Evolutionary conservation across 2,797 vertebrate genomes (phyloP), one percentile per base, ranked within the genome.

Genomic region (Melanotaenia maccullochi): DNA sequence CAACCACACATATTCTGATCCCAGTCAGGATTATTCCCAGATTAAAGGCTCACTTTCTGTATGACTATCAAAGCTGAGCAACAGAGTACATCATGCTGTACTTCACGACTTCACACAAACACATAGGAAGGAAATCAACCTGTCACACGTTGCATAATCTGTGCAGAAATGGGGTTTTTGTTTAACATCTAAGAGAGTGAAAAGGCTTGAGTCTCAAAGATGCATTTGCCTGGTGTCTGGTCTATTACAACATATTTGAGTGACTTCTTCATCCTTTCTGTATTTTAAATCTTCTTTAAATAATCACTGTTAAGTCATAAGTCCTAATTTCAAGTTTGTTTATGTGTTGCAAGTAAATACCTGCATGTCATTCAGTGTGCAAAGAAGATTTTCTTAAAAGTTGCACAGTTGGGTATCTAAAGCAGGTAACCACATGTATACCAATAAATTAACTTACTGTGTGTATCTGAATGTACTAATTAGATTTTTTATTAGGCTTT

Each of bases 211-310:
- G 62, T 81, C 77, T 84, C 71, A 73, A 60, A 78, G 76, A 78
- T 81, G 60, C 72, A 22, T 66, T 81, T 72, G 51, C 78, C 87
- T 75, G 62, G 42, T 71, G 71, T 82, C 75, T 80, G 72, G 60
- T 87, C 83, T 86, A 75, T 78, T 36, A 73, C 40, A 40, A 65
- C 47, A 65, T 57, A 60, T 84, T 70, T 85, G 81, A 88, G 71
- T 85, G 87, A 83, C 89, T 69, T 67, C 52, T 87, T 90, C 84
- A 89, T 89, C 89, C 85, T 74, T 68, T 56, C 79, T 54, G 63
- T 60, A 68, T 73, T 87, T 88, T 76, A 84, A 89, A 90, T 88
- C 85, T 86, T 75, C 78, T 85, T 91, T 83, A 73, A 89, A 69
- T 85, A 87, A 89, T 89, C 84, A 85, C 78, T 22, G 62, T 65